phyloP scores from a whole-genome alignment of 1,140 invertebrate genomes.

The Amphibalanus amphitrite region DNA sequence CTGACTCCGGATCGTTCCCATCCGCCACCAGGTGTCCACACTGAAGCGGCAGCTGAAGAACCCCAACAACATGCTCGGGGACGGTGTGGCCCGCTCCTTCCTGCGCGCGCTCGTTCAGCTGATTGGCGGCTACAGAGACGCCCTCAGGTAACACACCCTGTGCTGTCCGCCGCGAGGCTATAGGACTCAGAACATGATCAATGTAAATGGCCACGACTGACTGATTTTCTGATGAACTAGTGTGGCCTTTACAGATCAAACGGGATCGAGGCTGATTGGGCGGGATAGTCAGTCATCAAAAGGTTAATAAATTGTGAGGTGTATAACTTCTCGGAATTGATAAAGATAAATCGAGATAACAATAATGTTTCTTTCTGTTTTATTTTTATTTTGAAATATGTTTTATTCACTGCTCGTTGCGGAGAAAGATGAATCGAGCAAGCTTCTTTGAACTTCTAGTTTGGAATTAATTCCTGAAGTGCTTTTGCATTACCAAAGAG shows the following conservation, averaged over 20 bases:
- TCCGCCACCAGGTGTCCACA: conserved; percentile 35
- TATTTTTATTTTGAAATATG: too few relatives aligned
- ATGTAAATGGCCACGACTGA: neutral
- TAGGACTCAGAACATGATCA: conserved; percentile 12
- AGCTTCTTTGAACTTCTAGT: too few relatives aligned
- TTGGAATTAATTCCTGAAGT: too few relatives aligned
- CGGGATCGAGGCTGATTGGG: too few relatives aligned
- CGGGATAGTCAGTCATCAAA: too few relatives aligned
- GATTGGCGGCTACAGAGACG: conserved; percentile 75
- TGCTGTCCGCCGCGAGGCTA: conserved; percentile 13
- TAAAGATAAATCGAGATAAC: too few relatives aligned
- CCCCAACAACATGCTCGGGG: conserved; percentile 45
- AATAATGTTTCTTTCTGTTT: too few relatives aligned
- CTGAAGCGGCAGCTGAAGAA: conserved; percentile 52
- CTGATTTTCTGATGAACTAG: conserved; percentile 8
- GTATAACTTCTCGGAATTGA: too few relatives aligned
- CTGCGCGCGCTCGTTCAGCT: conserved; percentile 70
- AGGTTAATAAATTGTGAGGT: too few relatives aligned
- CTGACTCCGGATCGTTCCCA: conserved; percentile 9
- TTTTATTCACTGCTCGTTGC: too few relatives aligned
- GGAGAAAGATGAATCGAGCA: too few relatives aligned
- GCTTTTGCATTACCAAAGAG: too few relatives aligned
- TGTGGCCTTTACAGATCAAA: conserved; percentile 14
- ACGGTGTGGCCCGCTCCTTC: conserved; percentile 78
- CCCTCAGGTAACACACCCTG: conserved; percentile 47